Percentiles rank a stretch among this genome's conserved stretches.
phyloP scores from a whole-genome alignment of 2,888 invertebrate genomes.

The Agonum fuliginosum region DNA sequence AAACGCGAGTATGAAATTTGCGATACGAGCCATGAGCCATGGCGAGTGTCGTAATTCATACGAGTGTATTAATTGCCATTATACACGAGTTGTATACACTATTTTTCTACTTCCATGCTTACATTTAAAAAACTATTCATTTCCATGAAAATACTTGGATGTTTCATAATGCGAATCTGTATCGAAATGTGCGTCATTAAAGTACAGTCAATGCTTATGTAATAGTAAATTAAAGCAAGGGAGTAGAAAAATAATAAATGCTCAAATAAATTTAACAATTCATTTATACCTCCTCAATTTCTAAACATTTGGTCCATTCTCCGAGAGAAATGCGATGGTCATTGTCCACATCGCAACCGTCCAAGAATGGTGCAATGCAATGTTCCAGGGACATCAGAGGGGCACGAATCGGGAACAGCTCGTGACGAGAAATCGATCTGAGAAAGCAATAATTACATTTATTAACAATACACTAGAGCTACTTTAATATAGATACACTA shows the following conservation, averaged over 20 bases:
- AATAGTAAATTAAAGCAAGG: slow-evolving; percentile 51
- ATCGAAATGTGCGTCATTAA: too few species aligned
- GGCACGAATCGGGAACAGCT: slow-evolving; percentile 96
- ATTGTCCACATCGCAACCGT: slow-evolving; percentile 90
- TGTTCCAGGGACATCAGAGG: slow-evolving; percentile 97
- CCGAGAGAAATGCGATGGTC: slow-evolving; percentile 92
- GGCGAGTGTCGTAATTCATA: too few species aligned
- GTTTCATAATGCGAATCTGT: too few species aligned
- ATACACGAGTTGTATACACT: too few species aligned
- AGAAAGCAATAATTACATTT: slow-evolving; percentile 53
- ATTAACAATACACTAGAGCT: not conserved
- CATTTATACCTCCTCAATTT: slow-evolving; percentile 85
- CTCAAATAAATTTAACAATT: slow-evolving; percentile 18
- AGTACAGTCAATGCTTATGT: too few species aligned
- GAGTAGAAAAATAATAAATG: too few species aligned
- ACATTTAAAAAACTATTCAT: too few species aligned
- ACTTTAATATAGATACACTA: not conserved
- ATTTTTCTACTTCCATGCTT: too few species aligned
- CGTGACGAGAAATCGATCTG: slow-evolving; percentile 91
- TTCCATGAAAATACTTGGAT: too few species aligned
- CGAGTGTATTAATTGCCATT: too few species aligned
- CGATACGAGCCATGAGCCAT: too few species aligned
- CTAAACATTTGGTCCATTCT: slow-evolving; percentile 94
- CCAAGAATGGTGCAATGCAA: slow-evolving; percentile 97
- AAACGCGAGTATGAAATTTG: too few species aligned